A percentile compares a stretch with the other conserved stretches of the same genome.
Conservation (phyloP, 2,888 invertebrate species). For the Tachina grossa region DNA sequence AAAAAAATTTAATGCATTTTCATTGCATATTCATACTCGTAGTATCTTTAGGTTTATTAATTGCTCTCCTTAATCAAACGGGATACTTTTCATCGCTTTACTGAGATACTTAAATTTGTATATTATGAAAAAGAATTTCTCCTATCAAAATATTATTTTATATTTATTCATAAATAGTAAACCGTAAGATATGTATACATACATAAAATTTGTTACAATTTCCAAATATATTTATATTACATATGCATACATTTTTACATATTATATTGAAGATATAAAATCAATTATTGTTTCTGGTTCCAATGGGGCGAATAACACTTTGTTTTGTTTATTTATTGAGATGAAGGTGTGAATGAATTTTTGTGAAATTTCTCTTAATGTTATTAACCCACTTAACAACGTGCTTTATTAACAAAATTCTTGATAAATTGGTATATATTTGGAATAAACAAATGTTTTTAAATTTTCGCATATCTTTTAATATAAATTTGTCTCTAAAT, state of each 20-base stretch:
- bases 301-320: conserved; percentile 2
- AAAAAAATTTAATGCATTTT: too few species aligned
- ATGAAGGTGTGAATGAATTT: conserved; percentile 46
- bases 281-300: background rate
- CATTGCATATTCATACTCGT: too few species aligned
- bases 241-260: background rate
- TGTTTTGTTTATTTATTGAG: conserved; percentile 33
- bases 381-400: conserved; percentile 51
- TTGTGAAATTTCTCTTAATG: conserved; percentile 19
- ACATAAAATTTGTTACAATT: background rate
- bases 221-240: background rate
- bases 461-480: conserved; percentile 10
- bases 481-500: conserved; percentile 1
- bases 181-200: too few species aligned
- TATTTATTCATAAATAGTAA: too few species aligned
- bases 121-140: too few species aligned
- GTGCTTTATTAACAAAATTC: conserved; percentile 41
- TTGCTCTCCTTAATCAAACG: too few species aligned
- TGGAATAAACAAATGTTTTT: conserved; percentile 28
- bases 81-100: too few species aligned
- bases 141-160: too few species aligned
- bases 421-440: conserved; percentile 43
- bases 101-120: too few species aligned
- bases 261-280: background rate
- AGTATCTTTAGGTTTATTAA: too few species aligned